phyloP scores from a whole-genome alignment of 2,888 invertebrate genomes.

The Protula sp. region DNA sequence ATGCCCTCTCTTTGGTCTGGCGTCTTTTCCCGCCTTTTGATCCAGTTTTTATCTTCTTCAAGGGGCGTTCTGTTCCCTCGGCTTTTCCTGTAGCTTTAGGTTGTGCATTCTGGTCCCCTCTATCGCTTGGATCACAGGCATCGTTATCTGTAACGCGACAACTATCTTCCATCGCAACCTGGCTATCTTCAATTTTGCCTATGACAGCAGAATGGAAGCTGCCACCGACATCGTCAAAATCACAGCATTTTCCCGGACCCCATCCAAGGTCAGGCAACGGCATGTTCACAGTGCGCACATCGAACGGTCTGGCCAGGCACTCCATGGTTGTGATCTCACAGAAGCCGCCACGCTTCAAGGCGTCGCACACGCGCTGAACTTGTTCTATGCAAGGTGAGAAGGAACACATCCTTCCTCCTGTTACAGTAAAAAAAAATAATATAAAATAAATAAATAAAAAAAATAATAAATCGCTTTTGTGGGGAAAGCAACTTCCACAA shows the following conservation, averaged over 20 bases:
- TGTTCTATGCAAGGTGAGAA: constrained; percentile 99
- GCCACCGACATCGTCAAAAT: not conserved
- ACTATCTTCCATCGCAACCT: constrained; percentile 59
- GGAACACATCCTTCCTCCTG: constrained; percentile 90
- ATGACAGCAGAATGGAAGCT: constrained; percentile 1
- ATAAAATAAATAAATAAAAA: not conserved
- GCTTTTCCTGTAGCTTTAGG: not conserved
- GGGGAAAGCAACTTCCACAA: no score
- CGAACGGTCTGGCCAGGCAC: constrained; percentile 57
- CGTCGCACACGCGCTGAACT: constrained; percentile 80
- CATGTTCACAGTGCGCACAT: constrained; percentile 38
- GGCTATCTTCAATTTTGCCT: constrained; percentile 58
- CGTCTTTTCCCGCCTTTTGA: no score
- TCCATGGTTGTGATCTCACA: constrained; percentile 80
- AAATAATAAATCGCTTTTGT: no score
- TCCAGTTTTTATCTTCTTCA: not conserved
- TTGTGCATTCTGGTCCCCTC: not conserved
- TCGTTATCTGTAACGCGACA: not conserved
- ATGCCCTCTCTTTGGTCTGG: not conserved
- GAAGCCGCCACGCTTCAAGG: constrained; percentile 69
- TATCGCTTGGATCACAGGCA: not conserved
- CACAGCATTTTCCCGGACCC: not conserved
- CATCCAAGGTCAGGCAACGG: constrained; percentile 24
- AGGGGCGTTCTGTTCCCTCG: not conserved
- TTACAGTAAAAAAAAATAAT: constrained; percentile 3